A percentile compares a stretch with the other conserved stretches of the same genome.
These are phyloP conservation scores for Rotaria sp. DNA, from an alignment of 2,888 invertebrate genomes.

Conservation along the genomic window DNA sequence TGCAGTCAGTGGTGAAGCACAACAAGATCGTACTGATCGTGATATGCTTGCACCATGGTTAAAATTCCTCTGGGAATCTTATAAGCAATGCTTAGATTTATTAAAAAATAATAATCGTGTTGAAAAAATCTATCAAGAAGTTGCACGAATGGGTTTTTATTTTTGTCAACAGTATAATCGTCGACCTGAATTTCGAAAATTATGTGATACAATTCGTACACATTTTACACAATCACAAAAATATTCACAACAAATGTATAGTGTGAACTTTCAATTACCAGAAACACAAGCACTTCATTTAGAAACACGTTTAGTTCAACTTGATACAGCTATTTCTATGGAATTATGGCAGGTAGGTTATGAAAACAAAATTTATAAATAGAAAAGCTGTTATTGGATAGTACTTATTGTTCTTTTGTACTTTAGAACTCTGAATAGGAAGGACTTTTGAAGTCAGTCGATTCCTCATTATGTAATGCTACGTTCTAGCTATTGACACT, in stretches of 20 bases:
- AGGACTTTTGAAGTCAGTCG: no score
- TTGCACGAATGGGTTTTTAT: constrained; percentile 84
- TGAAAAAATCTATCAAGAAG: constrained; percentile 92
- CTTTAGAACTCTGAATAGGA: no score
- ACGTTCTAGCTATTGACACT: no score
- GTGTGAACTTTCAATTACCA: constrained; percentile 74
- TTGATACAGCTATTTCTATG: constrained; percentile 97
- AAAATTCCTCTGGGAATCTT: constrained; percentile 98
- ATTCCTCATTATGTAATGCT: no score
- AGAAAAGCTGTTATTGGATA: no score
- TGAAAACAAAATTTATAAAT: no score
- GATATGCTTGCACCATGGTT: constrained; percentile 98
- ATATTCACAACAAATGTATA: constrained; percentile 48
- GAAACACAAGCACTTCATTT: constrained; percentile 93
- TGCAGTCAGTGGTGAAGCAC: constrained; percentile 81
- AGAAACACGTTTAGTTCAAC: constrained; percentile 86
- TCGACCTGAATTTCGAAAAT: constrained; percentile 93
- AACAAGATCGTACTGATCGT: constrained; percentile 85
- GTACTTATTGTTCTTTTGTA: no score
- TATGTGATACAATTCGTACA: constrained; percentile 72
- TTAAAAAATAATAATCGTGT: constrained; percentile 90
- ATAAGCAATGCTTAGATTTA: constrained; percentile 92
- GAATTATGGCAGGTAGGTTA: constrained; percentile 76
- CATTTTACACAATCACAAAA: constrained; percentile 40
- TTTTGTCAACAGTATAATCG: constrained; percentile 93